Evolutionary conservation across 2,797 vertebrate genomes (phyloP), one percentile per base, ranked within the genome.

Genomic region (Nothura maculosa): DNA sequence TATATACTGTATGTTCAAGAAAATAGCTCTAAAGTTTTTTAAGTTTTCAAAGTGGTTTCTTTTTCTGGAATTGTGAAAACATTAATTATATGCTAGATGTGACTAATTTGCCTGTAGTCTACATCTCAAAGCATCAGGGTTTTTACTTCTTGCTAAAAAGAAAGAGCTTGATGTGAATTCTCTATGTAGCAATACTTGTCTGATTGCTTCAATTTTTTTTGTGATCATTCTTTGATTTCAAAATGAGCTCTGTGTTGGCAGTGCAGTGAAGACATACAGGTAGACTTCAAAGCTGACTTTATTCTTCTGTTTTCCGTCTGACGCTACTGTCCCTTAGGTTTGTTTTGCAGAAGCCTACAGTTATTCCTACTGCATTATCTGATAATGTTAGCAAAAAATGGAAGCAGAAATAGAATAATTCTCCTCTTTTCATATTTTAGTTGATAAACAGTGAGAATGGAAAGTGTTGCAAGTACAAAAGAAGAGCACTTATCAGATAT

Each of bases 181-280:
- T 97, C 89, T 82, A 45, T 89, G 93, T 90, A 94, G 79, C 92
- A 96, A 89, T 96, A 70, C 50, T 87, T 73, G 67, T 92, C 90
- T 97, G 95, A 97, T 97, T 97, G 93, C 90, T 94, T 93, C 27
- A 17, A 92, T 92, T 93, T 96, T 94, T 94, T 95, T 70, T 97
- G 81, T 97, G 94, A 96, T 95, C 55, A 0, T 92, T 95, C 93
- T 97, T 97, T 98, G 96, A 97, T 97, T 98, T 96, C 78, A 87
- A 93, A 97, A 91, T 90, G 86, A 97, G 90, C 93, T 92, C 79
- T 72, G 86, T 96, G 91, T 87, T 97, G 80, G 94, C 94, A 94
- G 92, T 74, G 89, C 47, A 62, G 79, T 81, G 73, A 91, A 93
- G 87, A 93, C 72, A 64, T 92, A 96, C 62, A 96, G 90, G 94